Evolutionary conservation across 2,888 invertebrate genomes (phyloP).

Genomic region (Rhabditoides inermis): DNA sequence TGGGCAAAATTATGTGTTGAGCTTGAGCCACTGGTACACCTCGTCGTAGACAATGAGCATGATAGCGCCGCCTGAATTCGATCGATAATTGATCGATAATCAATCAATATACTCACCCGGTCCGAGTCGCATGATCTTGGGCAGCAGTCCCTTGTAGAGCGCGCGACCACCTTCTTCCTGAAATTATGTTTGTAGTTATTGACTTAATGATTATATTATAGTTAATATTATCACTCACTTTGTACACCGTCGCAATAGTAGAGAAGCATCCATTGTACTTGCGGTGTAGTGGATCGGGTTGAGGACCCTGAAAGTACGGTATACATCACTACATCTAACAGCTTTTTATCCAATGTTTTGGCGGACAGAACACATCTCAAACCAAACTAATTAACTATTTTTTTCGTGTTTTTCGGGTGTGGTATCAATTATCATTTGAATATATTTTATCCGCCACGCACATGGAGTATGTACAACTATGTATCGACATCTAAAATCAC

Average conservation of each 20-base stretch:
- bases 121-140: slow-evolving; percentile 80
- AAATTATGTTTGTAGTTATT: slow-evolving; percentile 13
- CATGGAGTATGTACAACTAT: too few species aligned
- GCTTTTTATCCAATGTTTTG: not conserved
- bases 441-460: too few species aligned
- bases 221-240: slow-evolving; percentile 61
- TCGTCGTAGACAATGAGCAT: slow-evolving; percentile 87
- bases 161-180: slow-evolving; percentile 59
- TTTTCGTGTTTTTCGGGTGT: slow-evolving; percentile 68
- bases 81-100: too few species aligned
- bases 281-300: slow-evolving; percentile 53
- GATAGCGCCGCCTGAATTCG: too few species aligned
- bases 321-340: not conserved
- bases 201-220: not conserved
- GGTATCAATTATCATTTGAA: too few species aligned
- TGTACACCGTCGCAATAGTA: slow-evolving; percentile 69
- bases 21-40: slow-evolving; percentile 61
- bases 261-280: slow-evolving; percentile 72
- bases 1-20: slow-evolving; percentile 13
- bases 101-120: too few species aligned
- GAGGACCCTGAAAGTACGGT: too few species aligned
- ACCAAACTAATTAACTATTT: too few species aligned
- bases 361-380: too few species aligned
- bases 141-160: slow-evolving; percentile 80
- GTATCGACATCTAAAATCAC: too few species aligned